Percentiles rank a stretch among this genome's conserved stretches.
phyloP scores from a whole-genome alignment of 2,888 invertebrate species.

The Galerucella nymphaeae region DNA sequence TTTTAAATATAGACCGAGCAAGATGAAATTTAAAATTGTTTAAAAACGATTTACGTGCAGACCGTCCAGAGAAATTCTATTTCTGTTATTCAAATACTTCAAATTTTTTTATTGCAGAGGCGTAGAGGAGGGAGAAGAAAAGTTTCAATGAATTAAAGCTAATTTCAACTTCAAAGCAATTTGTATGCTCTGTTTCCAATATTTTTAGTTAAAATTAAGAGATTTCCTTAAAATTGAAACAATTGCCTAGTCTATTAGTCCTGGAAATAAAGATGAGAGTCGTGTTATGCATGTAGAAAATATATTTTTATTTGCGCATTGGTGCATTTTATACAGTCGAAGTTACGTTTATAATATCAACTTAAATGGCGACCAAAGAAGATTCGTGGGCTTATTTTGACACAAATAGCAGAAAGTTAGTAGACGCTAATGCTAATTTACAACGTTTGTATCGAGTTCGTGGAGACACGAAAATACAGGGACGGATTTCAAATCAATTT shows the following conservation, averaged over 20 bases:
- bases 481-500: not conserved
- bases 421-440: slow-evolving; percentile 66
- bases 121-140: not conserved
- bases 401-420: slow-evolving; percentile 64
- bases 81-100: not conserved
- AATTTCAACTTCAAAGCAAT: too few species aligned
- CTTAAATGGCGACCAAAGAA: slow-evolving; percentile 42
- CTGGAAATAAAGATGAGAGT: not conserved
- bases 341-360: slow-evolving; percentile 38
- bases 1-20: slow-evolving; percentile 34
- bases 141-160: too few species aligned
- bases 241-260: not conserved
- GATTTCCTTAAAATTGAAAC: not conserved
- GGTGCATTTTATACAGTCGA: slow-evolving; percentile 11
- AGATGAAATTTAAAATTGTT: slow-evolving; percentile 2
- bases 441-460: slow-evolving; percentile 61
- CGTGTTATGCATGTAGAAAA: slow-evolving; percentile 26
- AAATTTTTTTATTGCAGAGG: not conserved
- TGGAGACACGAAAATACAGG: slow-evolving; percentile 54
- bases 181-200: too few species aligned
- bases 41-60: not conserved
- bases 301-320: slow-evolving; percentile 36
- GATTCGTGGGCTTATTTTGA: slow-evolving; percentile 63
- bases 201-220: too few species aligned
- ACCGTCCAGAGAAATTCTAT: not conserved